These are phyloP conservation scores for Pogonocherus hispidulus DNA, from an alignment of 2,888 invertebrate species.

Conservation along the genomic window DNA sequence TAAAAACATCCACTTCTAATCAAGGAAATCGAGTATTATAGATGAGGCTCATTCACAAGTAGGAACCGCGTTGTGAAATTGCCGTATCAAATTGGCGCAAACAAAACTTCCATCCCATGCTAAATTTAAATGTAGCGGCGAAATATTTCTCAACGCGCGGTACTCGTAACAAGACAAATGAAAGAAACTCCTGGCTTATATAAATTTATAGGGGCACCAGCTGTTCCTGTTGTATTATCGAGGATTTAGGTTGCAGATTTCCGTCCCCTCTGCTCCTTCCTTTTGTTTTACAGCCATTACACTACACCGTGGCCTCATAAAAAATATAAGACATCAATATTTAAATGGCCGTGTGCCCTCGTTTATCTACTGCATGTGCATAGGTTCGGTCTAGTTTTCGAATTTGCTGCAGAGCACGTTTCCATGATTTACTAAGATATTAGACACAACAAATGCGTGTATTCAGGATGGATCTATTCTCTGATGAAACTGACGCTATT, in stretches of 20 bases:
- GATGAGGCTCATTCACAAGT: too few species aligned
- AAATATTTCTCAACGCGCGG: not conserved
- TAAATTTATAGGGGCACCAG: slow-evolving; percentile 44
- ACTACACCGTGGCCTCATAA: slow-evolving; percentile 30
- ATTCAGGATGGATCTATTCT: too few species aligned
- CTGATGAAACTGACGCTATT: too few species aligned
- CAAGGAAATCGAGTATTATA: too few species aligned
- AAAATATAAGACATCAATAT: slow-evolving; percentile 32
- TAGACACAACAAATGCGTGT: too few species aligned
- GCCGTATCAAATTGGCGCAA: not conserved
- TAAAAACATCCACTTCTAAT: too few species aligned
- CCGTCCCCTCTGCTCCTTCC: slow-evolving; percentile 43
- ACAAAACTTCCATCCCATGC: not conserved
- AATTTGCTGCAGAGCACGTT: too few species aligned
- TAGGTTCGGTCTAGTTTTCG: too few species aligned
- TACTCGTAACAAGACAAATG: slow-evolving; percentile 16
- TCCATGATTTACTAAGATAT: too few species aligned
- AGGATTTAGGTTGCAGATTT: slow-evolving; percentile 54
- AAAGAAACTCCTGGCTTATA: slow-evolving; percentile 28
- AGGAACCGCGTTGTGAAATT: not conserved
- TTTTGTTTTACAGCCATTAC: slow-evolving; percentile 43
- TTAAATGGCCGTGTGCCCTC: too few species aligned
- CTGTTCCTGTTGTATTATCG: slow-evolving; percentile 44
- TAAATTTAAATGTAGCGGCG: not conserved
- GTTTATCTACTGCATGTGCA: too few species aligned